Evolutionary conservation across 2,113 vertebrate species (phyloP).

Genomic region (Nothocercus nigrocapillus): DNA sequence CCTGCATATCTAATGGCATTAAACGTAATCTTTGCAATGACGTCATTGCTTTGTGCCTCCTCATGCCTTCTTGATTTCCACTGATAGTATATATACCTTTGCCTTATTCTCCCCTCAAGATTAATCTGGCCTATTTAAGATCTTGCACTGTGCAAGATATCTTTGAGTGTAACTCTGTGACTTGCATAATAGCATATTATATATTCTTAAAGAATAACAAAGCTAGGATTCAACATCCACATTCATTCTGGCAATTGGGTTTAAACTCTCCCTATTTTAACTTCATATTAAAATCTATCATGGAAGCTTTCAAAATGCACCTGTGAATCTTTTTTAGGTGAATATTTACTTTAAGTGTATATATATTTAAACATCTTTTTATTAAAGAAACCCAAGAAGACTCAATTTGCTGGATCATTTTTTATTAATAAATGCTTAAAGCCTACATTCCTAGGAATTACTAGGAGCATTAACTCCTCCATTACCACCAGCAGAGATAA

Average conservation of each 20-base stretch:
- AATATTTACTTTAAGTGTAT: slow-evolving; percentile 37
- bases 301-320: slow-evolving; percentile 18
- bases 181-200: not conserved
- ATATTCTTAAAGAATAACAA: not conserved
- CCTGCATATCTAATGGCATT: not conserved
- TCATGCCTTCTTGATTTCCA: rapidly evolving
- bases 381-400: not conserved
- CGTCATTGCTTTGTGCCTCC: not conserved
- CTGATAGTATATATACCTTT: not conserved
- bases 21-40: not conserved
- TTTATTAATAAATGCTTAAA: slow-evolving; percentile 21
- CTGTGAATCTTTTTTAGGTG: slow-evolving; percentile 6
- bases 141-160: not conserved
- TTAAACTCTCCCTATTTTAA: not conserved
- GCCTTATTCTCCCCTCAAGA: not conserved
- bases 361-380: slow-evolving; percentile 38
- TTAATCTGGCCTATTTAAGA: slow-evolving; percentile 22
- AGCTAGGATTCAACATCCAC: slow-evolving; percentile 5
- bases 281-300: slow-evolving; percentile 38
- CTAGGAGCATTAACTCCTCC: slow-evolving; percentile 35
- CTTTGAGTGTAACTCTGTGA: not conserved
- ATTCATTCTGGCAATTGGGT: slow-evolving; percentile 11
- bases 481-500: not conserved
- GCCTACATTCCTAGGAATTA: not conserved
- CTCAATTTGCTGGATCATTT: not conserved